phyloP scores from a whole-genome alignment of 2,113 vertebrate genomes.

The Vidua macroura region DNA sequence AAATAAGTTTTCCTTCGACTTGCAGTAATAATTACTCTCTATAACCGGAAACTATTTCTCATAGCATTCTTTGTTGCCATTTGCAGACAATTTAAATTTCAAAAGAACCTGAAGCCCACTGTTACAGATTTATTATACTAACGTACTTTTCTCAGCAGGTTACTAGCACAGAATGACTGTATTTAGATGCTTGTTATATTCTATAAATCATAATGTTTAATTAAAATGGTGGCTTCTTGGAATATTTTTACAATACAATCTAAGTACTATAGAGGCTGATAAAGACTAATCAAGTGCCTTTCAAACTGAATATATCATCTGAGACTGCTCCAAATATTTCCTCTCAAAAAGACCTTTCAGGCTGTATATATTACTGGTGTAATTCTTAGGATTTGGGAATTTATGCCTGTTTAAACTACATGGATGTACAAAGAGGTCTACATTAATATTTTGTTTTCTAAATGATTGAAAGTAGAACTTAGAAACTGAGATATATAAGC shows the following conservation, averaged over 20 bases:
- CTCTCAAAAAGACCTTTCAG: background rate
- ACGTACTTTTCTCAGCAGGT: background rate
- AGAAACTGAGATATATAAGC: background rate
- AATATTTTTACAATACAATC: background rate
- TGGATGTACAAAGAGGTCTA: background rate
- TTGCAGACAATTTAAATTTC: background rate
- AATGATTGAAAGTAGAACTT: background rate
- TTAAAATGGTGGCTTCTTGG: background rate
- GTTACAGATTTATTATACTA: background rate
- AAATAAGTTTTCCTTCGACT: background rate
- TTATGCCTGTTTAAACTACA: background rate
- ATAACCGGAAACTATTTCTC: background rate
- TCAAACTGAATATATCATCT: background rate
- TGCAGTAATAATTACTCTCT: background rate
- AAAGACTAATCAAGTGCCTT: constrained; percentile 6
- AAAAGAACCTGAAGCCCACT: background rate
- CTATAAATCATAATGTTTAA: constrained; percentile 41
- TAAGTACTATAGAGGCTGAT: background rate
- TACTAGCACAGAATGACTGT: background rate
- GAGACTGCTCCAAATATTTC: background rate
- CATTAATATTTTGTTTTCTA: background rate
- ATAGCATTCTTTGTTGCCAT: background rate
- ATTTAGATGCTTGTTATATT: constrained; percentile 33
- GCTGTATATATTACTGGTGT: background rate
- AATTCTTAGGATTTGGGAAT: background rate